Base-by-base conservation (phyloP, 2,797 vertebrate genomes). In the Carapus acus region DNA sequence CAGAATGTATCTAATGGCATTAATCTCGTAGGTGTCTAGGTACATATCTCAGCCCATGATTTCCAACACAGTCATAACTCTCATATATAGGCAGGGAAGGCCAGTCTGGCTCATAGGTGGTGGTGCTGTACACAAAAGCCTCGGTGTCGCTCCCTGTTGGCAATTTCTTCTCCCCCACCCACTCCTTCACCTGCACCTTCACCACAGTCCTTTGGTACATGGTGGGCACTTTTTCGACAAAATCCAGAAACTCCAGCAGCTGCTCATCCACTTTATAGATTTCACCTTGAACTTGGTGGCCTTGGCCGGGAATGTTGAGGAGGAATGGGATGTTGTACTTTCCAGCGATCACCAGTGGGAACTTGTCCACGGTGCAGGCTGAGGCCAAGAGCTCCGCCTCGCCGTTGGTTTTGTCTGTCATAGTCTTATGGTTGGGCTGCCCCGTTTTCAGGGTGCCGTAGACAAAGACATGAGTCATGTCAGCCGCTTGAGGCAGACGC, bases 381-480 rank as follows among this genome's bases (percentile, higher is more conserved):
- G 47, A 63, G 46, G 87, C 87, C 1, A 81, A 82, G 73, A 91
- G 90, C 59, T 73, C 62, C 0, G 89, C 86, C 1, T 67, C 65
- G 11, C 93, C 92, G 0, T 90, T 84, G 31, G 52, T 21, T 0
- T 12, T 0, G n/a, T 88, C 49, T 1, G 69, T 17, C 83, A 90
- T 79, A 13, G 54, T 44, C 42, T 9, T 37, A 74, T 82, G 1
- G 71, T 96, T 96, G 48, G 94, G 95, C 68, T 98, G 95, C 31
- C 89, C 92, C 43, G 71, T 88, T 82, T 96, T 98, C 40, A 98
- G 85, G 0, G 90, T 97, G 43, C 95, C 94, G 0, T 97, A 98
- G 17, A 96, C 85, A 0, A 98, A 97, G 44, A 97, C 40, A 0
- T 19, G 68, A 1, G 78, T 65, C 93, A 95, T 93, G 44, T 40